Evolutionary conservation across 2,888 invertebrate species (phyloP), one percentile per base, ranked within the genome.

Genomic region (Pyrocoelia pectoralis): DNA sequence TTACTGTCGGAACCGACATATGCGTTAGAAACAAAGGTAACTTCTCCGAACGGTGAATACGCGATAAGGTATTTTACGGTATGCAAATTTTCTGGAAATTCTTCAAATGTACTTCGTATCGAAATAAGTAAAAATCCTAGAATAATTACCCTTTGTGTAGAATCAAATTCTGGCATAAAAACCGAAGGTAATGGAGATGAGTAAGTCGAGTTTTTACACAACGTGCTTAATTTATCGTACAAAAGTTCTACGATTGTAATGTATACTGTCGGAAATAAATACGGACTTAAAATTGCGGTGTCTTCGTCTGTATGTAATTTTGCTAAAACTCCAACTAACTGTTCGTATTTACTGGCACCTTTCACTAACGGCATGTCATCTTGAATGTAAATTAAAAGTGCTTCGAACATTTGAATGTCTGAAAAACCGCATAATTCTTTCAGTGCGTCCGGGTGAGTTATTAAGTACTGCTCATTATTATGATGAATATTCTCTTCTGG

Each of bases 1-100:
- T 14, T 24, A 8, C 17, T 15, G 1, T n/a, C 10, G 3, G 2
- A n/a, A 24, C 33, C 28, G 10, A 8, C 1, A 12, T n/a, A 60
- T 19, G 46, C 33, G n/a, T 40, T 10, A 3, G 60, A 60, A 54
- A 60, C 60, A 55, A 60, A 60, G 53, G 53, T 48, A 38, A 54
- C 49, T 49, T 55, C 54, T 18, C 60, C 60, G 38, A 49, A 49
- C 2, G 41, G n/a, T 13, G 40, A 48, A 14, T 60, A 60, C 6
- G 29, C 60, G n/a, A 60, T 54, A 40, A 60, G 28, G 49, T 60
- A 60, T 18, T 53, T 60, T 3, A 58, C 33, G 13, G 28, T 2
- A 1, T 4, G 48, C 10, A 15, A 9, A 15, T 49, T 17, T 18
- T 24, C 13, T 14, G 33, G 18, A 52, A 18, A 41, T 12, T 54